Evolutionary conservation across 2,797 vertebrate genomes (phyloP).

Genomic region (Rhinichthys osculus): DNA sequence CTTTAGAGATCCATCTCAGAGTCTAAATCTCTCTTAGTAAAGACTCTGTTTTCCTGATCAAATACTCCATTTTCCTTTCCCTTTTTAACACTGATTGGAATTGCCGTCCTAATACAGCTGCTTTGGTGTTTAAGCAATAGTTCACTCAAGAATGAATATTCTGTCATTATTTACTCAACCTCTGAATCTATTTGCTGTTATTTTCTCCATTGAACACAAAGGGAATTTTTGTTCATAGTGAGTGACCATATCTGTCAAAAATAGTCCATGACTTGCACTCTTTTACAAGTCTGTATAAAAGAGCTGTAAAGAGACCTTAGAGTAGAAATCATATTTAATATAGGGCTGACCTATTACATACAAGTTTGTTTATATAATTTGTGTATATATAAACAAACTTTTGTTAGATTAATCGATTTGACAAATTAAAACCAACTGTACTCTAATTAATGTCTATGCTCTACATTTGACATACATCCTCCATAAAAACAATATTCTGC

Average conservation of each 20-base stretch:
- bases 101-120: not conserved
- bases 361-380: too few species aligned
- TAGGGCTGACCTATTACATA: too few species aligned
- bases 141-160: not conserved
- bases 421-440: not conserved
- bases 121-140: constrained; percentile 14
- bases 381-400: too few species aligned
- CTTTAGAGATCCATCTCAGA: constrained; percentile 30
- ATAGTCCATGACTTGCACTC: not conserved
- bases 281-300: not conserved
- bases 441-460: not conserved
- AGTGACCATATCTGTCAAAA: not conserved
- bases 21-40: constrained; percentile 21
- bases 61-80: constrained; percentile 6
- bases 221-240: not conserved
- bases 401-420: not conserved
- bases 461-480: not conserved
- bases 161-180: not conserved
- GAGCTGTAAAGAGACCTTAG: too few species aligned
- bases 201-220: not conserved
- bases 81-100: not conserved
- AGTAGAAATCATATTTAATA: too few species aligned
- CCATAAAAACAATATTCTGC: not conserved
- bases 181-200: not conserved
- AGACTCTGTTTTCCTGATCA: not conserved